Evolutionary conservation across 2,797 vertebrate genomes (phyloP), one percentile per base, ranked within the genome.

Genomic region (Dendrocincla fuliginosa): DNA sequence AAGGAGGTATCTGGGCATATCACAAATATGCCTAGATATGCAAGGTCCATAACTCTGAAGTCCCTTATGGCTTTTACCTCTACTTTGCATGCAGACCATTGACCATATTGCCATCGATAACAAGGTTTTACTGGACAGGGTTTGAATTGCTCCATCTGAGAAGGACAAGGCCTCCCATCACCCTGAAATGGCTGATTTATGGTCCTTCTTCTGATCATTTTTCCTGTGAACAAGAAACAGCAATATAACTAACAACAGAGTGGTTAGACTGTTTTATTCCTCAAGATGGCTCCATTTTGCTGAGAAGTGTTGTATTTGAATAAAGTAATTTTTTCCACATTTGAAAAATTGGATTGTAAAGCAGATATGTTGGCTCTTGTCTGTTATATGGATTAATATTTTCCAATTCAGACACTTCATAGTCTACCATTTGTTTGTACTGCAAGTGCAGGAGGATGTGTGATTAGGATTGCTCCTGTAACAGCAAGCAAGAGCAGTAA

Each of bases 61-160:
- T 44, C 18, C 53, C 24, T 4, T 16, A 20, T 6, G 47, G 50
- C 55, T 83, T 97, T 97, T 98, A 99, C 99, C 99, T 99, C 98
- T 49, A 99, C 99, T 94, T 98, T 98, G 96, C 99, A 99, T 46
- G 98, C 97, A 28, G 98, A 99, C 99, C 99, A 99, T 64, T 97
- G 95, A 89, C 99, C 98, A 44, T 99, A 99, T 47, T 98, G 98
- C 99, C 99, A 99, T 46, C 95, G 98, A 95, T 99, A 99, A 94
- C 99, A 99, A 68, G 99, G 99, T 30, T 98, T 98, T 50, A 99
- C 99, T 3, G 99, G 99, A 68, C 99, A 99, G 16, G 99, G 99
- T 94, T 99, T 99, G 98, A 98, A 99, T 95, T 99, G 99, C 90
- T 99, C 98, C 98, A 98, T 98, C 97, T 99, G 98, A 33, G 98